Evolutionary conservation across 2,888 invertebrate genomes (phyloP).

Genomic region (Ecliptopera silaceata): DNA sequence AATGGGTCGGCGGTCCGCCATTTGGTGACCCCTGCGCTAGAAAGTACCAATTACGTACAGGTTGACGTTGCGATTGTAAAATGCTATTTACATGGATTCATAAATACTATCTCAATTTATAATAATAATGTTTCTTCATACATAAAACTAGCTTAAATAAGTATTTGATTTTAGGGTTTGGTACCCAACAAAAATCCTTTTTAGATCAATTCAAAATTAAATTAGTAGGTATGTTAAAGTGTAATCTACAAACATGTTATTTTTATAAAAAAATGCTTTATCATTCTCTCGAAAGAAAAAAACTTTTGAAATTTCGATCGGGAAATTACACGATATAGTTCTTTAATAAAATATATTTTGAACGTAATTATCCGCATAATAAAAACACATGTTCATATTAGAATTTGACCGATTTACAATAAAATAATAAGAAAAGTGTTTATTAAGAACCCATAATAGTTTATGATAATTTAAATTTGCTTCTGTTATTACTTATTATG

Average conservation of each 20-base stretch:
- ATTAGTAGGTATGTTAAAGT: not conserved
- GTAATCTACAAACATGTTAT: no score
- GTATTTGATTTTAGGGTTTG: not conserved
- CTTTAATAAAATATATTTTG: not conserved
- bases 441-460: not conserved
- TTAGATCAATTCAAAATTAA: not conserved
- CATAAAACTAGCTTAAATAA: not conserved
- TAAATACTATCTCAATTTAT: conserved; percentile 26
- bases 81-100: not conserved
- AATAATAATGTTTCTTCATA: conserved; percentile 9
- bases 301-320: not conserved
- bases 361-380: not conserved
- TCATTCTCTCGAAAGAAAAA: no score
- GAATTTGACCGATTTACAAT: not conserved
- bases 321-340: not conserved
- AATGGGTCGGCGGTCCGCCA: no score
- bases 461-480: no score
- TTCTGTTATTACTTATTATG: no score
- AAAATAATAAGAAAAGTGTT: not conserved
- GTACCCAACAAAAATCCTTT: not conserved
- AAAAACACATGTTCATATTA: not conserved
- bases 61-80: not conserved
- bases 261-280: no score
- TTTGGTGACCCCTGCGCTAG: no score
- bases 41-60: no score